phyloP scores from a whole-genome alignment of 2,888 invertebrate species.

The Brachypterus glaber region DNA sequence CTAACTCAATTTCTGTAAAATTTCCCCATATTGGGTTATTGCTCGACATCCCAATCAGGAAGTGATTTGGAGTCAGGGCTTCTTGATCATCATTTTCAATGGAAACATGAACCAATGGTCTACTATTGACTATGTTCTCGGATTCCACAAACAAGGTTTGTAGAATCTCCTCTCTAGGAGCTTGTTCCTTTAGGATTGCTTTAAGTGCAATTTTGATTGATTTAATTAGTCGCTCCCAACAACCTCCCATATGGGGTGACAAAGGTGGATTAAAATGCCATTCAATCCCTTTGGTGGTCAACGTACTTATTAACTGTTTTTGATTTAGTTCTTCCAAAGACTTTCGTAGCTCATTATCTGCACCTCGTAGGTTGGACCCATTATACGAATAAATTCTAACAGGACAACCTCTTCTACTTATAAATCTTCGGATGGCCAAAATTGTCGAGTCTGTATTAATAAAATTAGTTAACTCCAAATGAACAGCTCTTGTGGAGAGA shows the following conservation, averaged over 20 bases:
- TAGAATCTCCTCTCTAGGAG: conserved; percentile 1
- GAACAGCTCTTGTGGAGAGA: conserved; percentile 5
- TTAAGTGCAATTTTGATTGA: conserved; percentile 3
- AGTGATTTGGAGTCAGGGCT: conserved; percentile 1
- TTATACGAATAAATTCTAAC: no score
- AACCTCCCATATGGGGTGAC: conserved; percentile 7
- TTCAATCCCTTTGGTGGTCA: conserved; percentile 4
- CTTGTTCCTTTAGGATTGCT: conserved; percentile 2
- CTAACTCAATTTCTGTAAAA: no score
- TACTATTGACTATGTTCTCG: no score
- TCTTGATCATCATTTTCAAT: neutral
- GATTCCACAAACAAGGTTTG: no score
- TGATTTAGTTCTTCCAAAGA: conserved; percentile 3
- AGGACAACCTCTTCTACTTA: no score
- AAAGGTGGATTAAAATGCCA: conserved; percentile 8
- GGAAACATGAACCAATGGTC: conserved; percentile 1
- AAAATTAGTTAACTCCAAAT: conserved; percentile 7
- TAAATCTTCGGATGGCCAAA: no score
- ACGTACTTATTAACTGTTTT: neutral
- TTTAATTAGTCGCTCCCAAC: conserved; percentile 7
- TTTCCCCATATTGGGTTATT: no score
- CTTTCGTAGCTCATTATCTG: conserved; percentile 13
- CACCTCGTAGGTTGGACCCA: conserved; percentile 6
- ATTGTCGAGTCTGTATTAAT: no score
- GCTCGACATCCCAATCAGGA: no score